phyloP scores from a whole-genome alignment of 2,113 vertebrate genomes.

The Xiphias gladius region DNA sequence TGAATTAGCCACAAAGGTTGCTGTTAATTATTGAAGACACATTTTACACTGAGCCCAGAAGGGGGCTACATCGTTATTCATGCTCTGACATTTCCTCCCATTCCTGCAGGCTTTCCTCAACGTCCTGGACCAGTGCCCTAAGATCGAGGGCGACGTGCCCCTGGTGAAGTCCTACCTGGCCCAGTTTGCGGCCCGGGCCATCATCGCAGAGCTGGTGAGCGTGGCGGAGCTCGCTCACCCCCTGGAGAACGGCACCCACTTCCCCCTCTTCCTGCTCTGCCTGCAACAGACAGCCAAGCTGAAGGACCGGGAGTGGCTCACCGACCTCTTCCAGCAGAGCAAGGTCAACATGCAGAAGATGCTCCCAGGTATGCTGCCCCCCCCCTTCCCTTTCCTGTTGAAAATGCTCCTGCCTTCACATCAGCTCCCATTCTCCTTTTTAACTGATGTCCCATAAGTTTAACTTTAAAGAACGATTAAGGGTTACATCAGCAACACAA shows the following conservation, averaged over 20 bases:
- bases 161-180: slow-evolving; percentile 99
- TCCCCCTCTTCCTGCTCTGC: slow-evolving; percentile 98
- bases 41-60: not conserved
- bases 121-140: slow-evolving; percentile 97
- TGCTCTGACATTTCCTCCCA: not conserved
- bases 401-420: not conserved
- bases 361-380: slow-evolving; percentile 90
- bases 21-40: not conserved
- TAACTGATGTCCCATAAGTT: too few relatives aligned
- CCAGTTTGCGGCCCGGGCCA: slow-evolving; percentile 95
- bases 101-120: slow-evolving; percentile 91
- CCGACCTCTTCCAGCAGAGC: slow-evolving; percentile 97
- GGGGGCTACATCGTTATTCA: not conserved
- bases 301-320: slow-evolving; percentile 96
- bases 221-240: slow-evolving; percentile 97
- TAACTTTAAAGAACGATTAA: not conserved
- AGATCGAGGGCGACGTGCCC: slow-evolving; percentile 96
- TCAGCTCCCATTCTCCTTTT: not conserved
- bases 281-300: slow-evolving; percentile 97
- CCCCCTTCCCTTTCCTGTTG: not conserved
- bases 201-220: slow-evolving; percentile 97
- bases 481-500: not conserved
- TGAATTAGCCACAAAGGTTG: not conserved
- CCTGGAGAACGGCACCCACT: slow-evolving; percentile 97
- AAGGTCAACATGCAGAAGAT: slow-evolving; percentile 99